Percentiles rank a stretch among this genome's conserved stretches.
Evolutionary conservation across 2,888 invertebrate genomes (phyloP).

Genomic region (Eurois occulta): DNA sequence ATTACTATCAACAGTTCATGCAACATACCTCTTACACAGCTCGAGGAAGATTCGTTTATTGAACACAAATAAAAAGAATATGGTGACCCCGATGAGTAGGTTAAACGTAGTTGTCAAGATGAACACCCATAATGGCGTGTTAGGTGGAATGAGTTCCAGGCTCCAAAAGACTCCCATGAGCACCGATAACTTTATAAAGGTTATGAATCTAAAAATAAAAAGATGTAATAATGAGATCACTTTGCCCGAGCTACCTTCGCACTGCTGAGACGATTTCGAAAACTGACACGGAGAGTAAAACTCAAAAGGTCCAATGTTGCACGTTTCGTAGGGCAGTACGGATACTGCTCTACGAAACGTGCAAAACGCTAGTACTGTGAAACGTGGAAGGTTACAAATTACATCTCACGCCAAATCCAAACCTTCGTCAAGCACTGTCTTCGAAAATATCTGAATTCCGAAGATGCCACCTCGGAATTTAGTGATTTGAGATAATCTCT

Average conservation of each 20-base stretch:
- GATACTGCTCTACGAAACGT: neutral
- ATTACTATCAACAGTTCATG: neutral
- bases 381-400: neutral
- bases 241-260: neutral
- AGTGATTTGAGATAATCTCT: too few relatives aligned
- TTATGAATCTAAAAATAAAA: constrained; percentile 62
- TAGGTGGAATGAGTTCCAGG: constrained; percentile 63
- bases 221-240: neutral
- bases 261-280: too few relatives aligned
- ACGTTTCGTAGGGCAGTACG: too few relatives aligned
- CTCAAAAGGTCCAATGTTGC: neutral
- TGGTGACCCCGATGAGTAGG: constrained; percentile 68
- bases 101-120: constrained; percentile 66
- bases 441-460: too few relatives aligned
- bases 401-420: neutral
- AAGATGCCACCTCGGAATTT: too few relatives aligned
- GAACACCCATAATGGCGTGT: constrained; percentile 7
- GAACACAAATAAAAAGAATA: constrained; percentile 74
- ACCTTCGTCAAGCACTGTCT: neutral
- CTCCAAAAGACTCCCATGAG: constrained; percentile 76
- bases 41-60: constrained; percentile 63
- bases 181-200: constrained; percentile 71
- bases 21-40: constrained; percentile 69
- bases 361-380: neutral
- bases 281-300: neutral